Conservation (phyloP, 2,888 invertebrate species). For the Chrysolina haemoptera region DNA sequence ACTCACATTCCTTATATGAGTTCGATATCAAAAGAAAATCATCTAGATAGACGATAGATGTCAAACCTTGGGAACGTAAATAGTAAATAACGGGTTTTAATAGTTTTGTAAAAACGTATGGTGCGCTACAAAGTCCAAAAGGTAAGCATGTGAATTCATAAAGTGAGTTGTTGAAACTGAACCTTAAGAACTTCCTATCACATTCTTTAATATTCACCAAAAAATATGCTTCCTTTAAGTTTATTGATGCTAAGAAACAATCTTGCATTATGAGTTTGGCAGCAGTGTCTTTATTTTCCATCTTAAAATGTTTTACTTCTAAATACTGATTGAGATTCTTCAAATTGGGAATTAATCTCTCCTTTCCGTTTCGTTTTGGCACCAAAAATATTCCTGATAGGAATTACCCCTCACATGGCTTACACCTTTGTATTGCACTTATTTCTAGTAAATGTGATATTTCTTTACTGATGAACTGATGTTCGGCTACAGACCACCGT, state of each 20-base stretch:
- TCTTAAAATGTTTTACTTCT: neutral
- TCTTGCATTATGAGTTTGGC: neutral
- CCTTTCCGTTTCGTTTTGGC: slow-evolving; percentile 13
- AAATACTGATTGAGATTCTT: slow-evolving; percentile 19
- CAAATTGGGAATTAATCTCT: slow-evolving; percentile 16
- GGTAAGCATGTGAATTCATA: slow-evolving; percentile 14
- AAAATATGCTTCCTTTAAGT: neutral
- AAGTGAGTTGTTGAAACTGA: neutral
- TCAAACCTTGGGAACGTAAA: slow-evolving; percentile 23
- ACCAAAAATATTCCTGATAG: slow-evolving; percentile 22
- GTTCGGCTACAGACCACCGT: slow-evolving; percentile 7
- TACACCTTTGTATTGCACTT: slow-evolving; percentile 3
- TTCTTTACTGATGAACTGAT: slow-evolving; percentile 13
- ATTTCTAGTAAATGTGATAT: slow-evolving; percentile 18
- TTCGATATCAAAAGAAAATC: slow-evolving; percentile 23
- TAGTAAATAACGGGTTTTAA: slow-evolving; percentile 22
- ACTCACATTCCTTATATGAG: slow-evolving; percentile 23
- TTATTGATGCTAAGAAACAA: neutral
- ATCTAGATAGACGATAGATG: slow-evolving; percentile 24
- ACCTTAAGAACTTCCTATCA: neutral
- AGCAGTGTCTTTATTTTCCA: slow-evolving; percentile 7
- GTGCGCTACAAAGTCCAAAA: slow-evolving; percentile 11
- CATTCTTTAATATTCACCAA: neutral
- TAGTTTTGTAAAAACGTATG: slow-evolving; percentile 23
- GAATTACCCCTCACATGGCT: slow-evolving; percentile 15